phyloP scores from a whole-genome alignment of 2,888 invertebrate genomes.

The Pristionchus mayeri region DNA sequence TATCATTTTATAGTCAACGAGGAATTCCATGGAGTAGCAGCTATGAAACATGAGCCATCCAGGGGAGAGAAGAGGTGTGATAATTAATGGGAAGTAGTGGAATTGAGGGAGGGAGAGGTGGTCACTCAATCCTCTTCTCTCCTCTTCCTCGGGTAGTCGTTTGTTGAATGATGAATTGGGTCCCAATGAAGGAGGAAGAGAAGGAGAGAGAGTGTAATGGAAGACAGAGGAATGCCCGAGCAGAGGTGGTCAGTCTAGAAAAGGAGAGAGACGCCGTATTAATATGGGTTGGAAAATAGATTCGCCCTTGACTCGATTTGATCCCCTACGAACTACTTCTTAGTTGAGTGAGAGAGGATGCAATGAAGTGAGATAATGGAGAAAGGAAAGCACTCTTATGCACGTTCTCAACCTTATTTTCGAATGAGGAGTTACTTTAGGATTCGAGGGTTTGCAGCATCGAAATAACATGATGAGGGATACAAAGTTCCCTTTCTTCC shows the following conservation, averaged over 20 bases:
- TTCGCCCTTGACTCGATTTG: background rate
- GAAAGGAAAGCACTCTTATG: background rate
- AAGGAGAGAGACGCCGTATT: background rate
- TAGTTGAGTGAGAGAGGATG: background rate
- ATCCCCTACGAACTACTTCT: background rate
- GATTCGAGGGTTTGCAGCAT: background rate
- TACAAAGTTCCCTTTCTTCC: background rate
- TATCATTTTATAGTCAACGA: background rate
- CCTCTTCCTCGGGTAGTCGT: background rate
- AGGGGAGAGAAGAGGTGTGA: constrained; percentile 14
- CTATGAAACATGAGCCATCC: constrained; percentile 16
- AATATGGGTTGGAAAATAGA: background rate
- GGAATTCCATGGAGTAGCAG: background rate
- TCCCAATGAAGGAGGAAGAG: background rate
- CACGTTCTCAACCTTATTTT: background rate
- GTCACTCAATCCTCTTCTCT: constrained; percentile 13
- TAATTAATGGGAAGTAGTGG: constrained; percentile 31
- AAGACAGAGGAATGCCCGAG: background rate
- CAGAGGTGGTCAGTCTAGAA: background rate
- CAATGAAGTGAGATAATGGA: constrained; percentile 27
- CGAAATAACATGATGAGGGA: background rate
- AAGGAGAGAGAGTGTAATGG: background rate
- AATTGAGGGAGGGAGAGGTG: constrained; percentile 1
- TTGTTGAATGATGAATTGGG: constrained; percentile 45
- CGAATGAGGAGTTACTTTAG: background rate